phyloP scores from a whole-genome alignment of 1,140 invertebrate species.

The Prorops nasuta region DNA sequence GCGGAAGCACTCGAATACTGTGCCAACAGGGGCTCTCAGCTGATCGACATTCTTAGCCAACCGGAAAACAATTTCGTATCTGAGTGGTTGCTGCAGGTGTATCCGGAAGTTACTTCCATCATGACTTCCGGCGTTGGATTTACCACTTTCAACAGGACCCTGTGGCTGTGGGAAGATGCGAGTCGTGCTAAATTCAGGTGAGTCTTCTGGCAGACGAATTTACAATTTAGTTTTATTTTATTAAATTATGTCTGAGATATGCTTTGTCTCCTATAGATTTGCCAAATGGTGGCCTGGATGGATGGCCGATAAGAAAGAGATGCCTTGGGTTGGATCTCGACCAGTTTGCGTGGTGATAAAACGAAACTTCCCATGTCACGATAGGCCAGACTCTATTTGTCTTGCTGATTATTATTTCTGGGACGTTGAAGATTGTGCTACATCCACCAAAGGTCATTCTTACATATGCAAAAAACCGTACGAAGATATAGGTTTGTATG shows the following conservation, averaged over 20 bases:
- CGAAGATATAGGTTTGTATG: slow-evolving; percentile 54
- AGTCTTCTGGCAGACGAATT: background rate
- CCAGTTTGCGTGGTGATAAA: slow-evolving; percentile 52
- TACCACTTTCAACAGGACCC: slow-evolving; percentile 43
- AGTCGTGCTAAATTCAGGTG: slow-evolving; percentile 44
- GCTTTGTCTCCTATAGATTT: slow-evolving; percentile 28
- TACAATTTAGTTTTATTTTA: background rate
- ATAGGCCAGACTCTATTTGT: slow-evolving; percentile 38
- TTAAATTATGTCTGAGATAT: background rate
- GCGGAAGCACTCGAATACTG: slow-evolving; percentile 55
- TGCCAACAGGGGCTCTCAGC: slow-evolving; percentile 41
- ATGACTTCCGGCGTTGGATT: slow-evolving; percentile 61
- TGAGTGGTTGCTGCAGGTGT: slow-evolving; percentile 52
- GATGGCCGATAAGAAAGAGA: slow-evolving; percentile 32
- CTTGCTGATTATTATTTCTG: slow-evolving; percentile 60
- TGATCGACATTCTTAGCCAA: slow-evolving; percentile 59
- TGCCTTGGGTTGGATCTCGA: slow-evolving; percentile 30
- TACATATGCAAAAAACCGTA: slow-evolving; percentile 58
- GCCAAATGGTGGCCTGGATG: slow-evolving; percentile 55
- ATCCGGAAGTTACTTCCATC: slow-evolving; percentile 51
- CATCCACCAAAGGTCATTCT: slow-evolving; percentile 47
- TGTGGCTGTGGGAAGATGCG: slow-evolving; percentile 61
- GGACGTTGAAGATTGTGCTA: slow-evolving; percentile 55
- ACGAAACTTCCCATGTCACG: slow-evolving; percentile 51
- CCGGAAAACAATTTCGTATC: slow-evolving; percentile 65